These are phyloP conservation scores for Dasyprocta punctata DNA, from an alignment of 2,113 vertebrate species.

Conservation along the genomic window DNA sequence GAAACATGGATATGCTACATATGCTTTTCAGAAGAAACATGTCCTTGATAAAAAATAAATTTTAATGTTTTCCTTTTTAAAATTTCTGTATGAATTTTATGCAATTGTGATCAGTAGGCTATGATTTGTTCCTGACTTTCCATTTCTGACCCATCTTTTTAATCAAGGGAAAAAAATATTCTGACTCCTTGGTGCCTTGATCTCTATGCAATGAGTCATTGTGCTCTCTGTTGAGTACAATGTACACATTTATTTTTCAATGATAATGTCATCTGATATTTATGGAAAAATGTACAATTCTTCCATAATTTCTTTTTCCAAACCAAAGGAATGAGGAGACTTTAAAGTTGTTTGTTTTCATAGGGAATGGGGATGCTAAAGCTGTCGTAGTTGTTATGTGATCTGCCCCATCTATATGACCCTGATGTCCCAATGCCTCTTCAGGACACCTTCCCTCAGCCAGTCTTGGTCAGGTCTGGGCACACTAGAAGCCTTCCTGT, in stretches of 20 bases:
- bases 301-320: neutral
- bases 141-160: neutral
- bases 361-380: neutral
- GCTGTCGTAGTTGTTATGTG: neutral
- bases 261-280: neutral
- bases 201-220: neutral
- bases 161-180: neutral
- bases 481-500: neutral
- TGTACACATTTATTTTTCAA: neutral
- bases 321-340: neutral
- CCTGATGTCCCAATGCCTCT: neutral
- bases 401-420: neutral
- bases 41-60: neutral
- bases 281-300: neutral
- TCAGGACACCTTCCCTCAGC: neutral
- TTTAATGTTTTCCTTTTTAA: neutral
- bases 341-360: slow-evolving; percentile 35
- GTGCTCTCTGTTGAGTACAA: neutral
- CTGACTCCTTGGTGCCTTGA: neutral
- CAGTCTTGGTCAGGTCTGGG: neutral
- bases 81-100: neutral
- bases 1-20: neutral
- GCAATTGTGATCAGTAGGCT: neutral
- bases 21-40: neutral
- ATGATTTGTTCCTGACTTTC: neutral